Base-by-base conservation (phyloP, 1,140 invertebrate species). In the Micrasema longulum region DNA sequence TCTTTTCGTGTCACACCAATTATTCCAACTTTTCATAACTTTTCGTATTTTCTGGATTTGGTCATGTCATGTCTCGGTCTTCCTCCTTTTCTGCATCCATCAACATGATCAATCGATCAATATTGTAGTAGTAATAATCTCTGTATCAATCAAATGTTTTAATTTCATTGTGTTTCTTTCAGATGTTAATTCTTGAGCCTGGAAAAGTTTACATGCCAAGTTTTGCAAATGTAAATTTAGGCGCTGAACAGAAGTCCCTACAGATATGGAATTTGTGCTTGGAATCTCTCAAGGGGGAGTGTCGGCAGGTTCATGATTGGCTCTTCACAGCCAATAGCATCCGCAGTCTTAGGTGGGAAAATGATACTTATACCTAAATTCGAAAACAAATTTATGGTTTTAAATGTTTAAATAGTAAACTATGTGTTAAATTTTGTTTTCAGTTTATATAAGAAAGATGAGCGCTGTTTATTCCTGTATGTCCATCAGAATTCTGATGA, bases 401-500 rank as follows among this genome's bases (percentile, higher is more conserved):
- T n/a, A n/a, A n/a, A n/a, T n/a, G n/a, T n/a, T n/a, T n/a, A n/a
- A n/a, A n/a, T n/a, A n/a, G n/a, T n/a, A n/a, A n/a, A n/a, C n/a
- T n/a, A n/a, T n/a, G n/a, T 3, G 3, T 43, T 20, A 43, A 76
- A 69, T 75, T 78, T 71, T 77, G 78, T 84, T 81, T 31, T 43
- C 79, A 93, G 94, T 81, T 86, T 97, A 47, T 99, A 98, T 81
- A 99, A 98, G 82, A 88, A 97, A 60, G 97, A 99, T 82, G 95
- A 97, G 79, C 86, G 97, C 11, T 98, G 97, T 67, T 87, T 99
- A 1, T 99, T 99, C 83, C 87, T 99, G 0, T 99, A 99, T 82
- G 97, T 99, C 20, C 94, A 97, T 81, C 93, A 98, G 80, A 99
- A 99, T 79, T 98, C 96, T 6, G 96, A 98, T 80, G 97, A 99